phyloP scores from a whole-genome alignment of 1,140 invertebrate genomes.

The Drosophila willistoni region DNA sequence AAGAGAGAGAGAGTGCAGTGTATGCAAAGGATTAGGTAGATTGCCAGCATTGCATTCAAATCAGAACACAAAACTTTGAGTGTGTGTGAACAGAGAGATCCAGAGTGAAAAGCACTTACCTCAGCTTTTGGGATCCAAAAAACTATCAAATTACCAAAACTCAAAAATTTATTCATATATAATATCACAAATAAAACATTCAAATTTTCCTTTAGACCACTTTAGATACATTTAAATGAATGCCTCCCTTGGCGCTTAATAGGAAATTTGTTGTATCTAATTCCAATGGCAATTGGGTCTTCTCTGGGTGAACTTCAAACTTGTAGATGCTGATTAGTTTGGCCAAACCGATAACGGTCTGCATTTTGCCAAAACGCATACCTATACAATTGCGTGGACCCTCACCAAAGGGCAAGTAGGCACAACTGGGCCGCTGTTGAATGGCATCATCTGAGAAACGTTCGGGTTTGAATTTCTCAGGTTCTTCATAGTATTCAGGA shows the following conservation, averaged over 20 bases:
- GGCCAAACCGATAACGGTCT: neutral
- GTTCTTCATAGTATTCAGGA: constrained; percentile 51
- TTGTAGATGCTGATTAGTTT: neutral
- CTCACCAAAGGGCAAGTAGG: neutral
- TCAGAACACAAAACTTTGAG: neutral
- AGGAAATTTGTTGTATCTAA: neutral
- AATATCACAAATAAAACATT: too few relatives aligned
- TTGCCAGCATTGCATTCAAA: constrained; percentile 17
- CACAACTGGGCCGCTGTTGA: neutral
- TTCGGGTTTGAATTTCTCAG: constrained; percentile 85
- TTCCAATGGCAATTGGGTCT: neutral
- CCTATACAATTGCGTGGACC: constrained; percentile 9
- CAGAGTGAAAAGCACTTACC: neutral
- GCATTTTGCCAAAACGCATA: constrained; percentile 2
- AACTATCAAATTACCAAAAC: constrained; percentile 8
- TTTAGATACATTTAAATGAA: neutral
- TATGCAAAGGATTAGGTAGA: constrained; percentile 36
- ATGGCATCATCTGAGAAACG: constrained; percentile 82
- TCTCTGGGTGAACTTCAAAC: neutral
- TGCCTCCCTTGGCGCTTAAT: neutral
- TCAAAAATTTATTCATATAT: neutral
- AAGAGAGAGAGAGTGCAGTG: neutral
- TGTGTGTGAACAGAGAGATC: too few relatives aligned
- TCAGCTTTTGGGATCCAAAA: neutral
- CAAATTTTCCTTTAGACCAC: too few relatives aligned